Evolutionary conservation across 2,888 invertebrate species (phyloP), one percentile per base, ranked within the genome.

Genomic region (Zootermopsis nevadensis): DNA sequence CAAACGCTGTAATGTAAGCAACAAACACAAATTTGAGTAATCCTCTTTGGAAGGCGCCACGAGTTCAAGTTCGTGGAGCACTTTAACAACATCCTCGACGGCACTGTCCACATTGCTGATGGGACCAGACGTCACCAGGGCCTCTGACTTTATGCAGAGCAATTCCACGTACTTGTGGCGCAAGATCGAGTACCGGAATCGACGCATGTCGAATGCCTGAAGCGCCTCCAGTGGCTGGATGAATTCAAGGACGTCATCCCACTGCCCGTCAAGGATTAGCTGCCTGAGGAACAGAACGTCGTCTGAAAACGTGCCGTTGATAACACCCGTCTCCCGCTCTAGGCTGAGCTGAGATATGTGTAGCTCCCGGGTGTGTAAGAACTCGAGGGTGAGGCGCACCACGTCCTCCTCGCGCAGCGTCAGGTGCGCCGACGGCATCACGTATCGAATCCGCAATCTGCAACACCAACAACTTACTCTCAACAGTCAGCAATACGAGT

Each of bases 241-340:
- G 90, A 99, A 99, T 89, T 98, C 98, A 84, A 98, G 91, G 0
- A 97, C 98, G 89, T 98, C 98, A 90, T 99, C 98, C 99, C 99
- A 99, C 90, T 98, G 98, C 30, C 99, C 99, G 89, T 99, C 99
- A 82, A 99, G 93, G 86, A 99, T 98, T 81, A 99, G 93, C 90
- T 98, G 98, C 30, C 98, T 93, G 31, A 99, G 91, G 90, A 99
- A 99, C 77, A 99, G 92, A 66, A 98, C 94, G 90, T 99, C 99
- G 89, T 98, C 98, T 24, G 97, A 97, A 89, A 94, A 98, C 88
- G 95, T 94, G 83, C 97, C 97, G 90, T 98, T 98, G 88, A 97
- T 97, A 85, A 98, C 95, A 80, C 98, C 98, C 0, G 98, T 97
- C 91, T 99, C 99, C 80, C 98, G 93, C 90, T 99, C 98, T 85